Evolutionary conservation across 2,888 invertebrate species (phyloP), one percentile per base, ranked within the genome.

Genomic region (Volucella zonaria): DNA sequence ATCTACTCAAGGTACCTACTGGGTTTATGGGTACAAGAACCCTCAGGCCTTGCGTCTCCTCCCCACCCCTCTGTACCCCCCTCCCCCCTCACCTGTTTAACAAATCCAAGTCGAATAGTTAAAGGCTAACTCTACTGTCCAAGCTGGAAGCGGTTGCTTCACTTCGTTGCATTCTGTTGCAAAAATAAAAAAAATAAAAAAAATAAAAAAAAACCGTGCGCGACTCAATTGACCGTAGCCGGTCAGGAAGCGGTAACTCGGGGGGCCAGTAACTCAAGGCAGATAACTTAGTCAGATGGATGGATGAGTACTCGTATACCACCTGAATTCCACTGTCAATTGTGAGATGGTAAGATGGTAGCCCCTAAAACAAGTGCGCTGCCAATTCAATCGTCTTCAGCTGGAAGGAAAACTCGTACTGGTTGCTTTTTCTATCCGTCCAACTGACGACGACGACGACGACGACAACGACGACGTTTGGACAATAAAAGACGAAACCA

Each of bases 251-350:
- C 38, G 23, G 58, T 40, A 15, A 23, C 51, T 23, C 14, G 62
- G 18, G 59, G 18, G 43, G 40, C 31, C n/a, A 15, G 49, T 12
- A 8, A 42, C n/a, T 31, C 31, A 31, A 68, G 54, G 66, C 58
- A 40, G 8, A 45, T 31, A 43, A 42, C 3, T 11, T 47, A 52
- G 23, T 4, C 42, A 49, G 56, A 12, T 58, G 42, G 62, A 52
- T 43, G 49, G 56, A 82, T 67, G 71, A 42, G 66, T 61, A 61
- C 31, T 45, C 54, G 31, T 83, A 70, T 58, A 61, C 75, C 75
- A 75, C 80, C 80, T 76, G 76, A 73, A 56, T 62, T n/a, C n/a
- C 75, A 40, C 74, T 79, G 79, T 79, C 82, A 82, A 78, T 79
- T 38, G 67, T 23, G 71, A 45, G 62, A 47, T 64, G 40, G 49